phyloP scores from a whole-genome alignment of 2,888 invertebrate genomes.

The Limnephilus auricula region DNA sequence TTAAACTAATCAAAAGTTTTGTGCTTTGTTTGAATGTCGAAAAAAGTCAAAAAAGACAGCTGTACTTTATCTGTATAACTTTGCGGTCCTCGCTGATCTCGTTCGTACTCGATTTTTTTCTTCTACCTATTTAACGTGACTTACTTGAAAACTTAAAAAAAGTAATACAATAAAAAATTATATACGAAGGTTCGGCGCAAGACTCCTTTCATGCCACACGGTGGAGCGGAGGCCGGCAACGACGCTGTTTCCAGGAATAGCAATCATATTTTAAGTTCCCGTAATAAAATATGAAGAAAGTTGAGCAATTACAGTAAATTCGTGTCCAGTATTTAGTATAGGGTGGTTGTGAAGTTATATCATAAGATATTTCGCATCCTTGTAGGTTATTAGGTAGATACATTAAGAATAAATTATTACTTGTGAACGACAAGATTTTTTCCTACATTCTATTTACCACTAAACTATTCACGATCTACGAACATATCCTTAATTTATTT shows the following conservation, averaged over 20 bases:
- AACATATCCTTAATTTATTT: neutral
- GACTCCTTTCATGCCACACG: conserved; percentile 13
- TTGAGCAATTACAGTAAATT: conserved; percentile 55
- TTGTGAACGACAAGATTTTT: neutral
- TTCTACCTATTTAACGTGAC: conserved; percentile 61
- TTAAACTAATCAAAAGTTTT: neutral
- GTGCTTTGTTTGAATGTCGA: neutral
- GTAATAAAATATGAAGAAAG: conserved; percentile 59
- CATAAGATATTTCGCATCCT: neutral
- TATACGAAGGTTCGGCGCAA: conserved; percentile 58
- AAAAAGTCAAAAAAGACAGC: conserved; percentile 8
- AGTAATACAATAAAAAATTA: conserved; percentile 61
- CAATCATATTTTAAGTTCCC: conserved; percentile 57
- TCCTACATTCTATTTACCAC: no score
- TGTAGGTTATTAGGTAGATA: neutral
- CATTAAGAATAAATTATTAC: neutral
- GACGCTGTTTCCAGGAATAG: conserved; percentile 24
- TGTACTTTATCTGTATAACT: neutral
- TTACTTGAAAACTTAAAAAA: conserved; percentile 62
- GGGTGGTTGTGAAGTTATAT: neutral
- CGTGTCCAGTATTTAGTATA: conserved; percentile 4
- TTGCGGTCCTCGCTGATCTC: neutral
- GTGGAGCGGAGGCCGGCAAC: conserved; percentile 13
- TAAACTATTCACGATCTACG: no score
- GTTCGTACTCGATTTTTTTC: neutral